Evolutionary conservation across 2,797 vertebrate species (phyloP).

Genomic region (Diceros bicornis): DNA sequence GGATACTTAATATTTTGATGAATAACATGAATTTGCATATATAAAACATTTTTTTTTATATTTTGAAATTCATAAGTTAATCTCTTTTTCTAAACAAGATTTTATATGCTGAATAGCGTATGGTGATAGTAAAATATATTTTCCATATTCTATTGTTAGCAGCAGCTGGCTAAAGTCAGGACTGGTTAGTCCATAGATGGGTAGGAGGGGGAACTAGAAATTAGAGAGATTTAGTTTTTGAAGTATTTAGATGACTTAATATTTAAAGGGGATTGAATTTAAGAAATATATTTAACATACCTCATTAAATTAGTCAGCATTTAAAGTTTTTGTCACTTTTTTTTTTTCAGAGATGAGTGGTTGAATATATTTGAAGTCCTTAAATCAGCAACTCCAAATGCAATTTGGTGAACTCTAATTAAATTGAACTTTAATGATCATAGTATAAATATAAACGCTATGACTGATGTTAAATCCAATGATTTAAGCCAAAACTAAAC

Average conservation of each 20-base stretch:
- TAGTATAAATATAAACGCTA: neutral
- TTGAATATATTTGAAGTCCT: constrained; percentile 34
- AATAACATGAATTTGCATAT: neutral
- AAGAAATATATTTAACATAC: neutral
- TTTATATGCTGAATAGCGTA: neutral
- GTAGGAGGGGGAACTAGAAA: fast-evolving
- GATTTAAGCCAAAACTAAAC: constrained; percentile 67
- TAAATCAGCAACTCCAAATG: constrained; percentile 21
- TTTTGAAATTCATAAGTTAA: neutral
- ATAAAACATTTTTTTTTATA: neutral
- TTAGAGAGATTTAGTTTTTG: neutral
- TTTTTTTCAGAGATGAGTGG: neutral
- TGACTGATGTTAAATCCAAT: neutral
- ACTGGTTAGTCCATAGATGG: neutral
- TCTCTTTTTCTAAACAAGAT: neutral
- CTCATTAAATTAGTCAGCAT: neutral
- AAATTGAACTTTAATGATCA: constrained; percentile 61
- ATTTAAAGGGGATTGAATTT: neutral
- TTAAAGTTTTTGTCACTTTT: neutral
- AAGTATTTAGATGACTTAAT: neutral
- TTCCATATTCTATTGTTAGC: neutral
- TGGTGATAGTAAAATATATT: neutral
- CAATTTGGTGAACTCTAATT: constrained; percentile 30
- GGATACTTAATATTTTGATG: neutral
- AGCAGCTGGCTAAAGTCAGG: neutral